Evolutionary conservation across 2,113 vertebrate genomes (phyloP), one percentile per base, ranked within the genome.

Genomic region (Osmerus eperlanus): DNA sequence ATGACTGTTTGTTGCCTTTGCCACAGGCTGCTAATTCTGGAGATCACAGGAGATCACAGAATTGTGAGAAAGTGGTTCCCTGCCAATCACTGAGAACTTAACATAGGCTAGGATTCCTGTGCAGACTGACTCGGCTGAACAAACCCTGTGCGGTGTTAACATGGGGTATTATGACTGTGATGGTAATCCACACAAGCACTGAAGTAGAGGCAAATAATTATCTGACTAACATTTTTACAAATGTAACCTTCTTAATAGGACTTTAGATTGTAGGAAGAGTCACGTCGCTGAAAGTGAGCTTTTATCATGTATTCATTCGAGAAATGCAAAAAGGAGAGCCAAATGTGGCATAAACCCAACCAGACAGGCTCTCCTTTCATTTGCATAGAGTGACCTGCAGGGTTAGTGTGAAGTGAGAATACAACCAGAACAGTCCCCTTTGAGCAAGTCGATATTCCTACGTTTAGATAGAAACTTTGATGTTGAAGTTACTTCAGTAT

Each of bases 301-400:
- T 91, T 88, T 87, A 85, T 87, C 88, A 84, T 90, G 74, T 87
- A 87, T 88, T 89, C 84, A 90, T 87, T 88, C 86, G 87, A 90
- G 90, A 90, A 90, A 90, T 90, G 88, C 78, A 88, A 85, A 89
- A 88, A 76, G 0, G 70, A 67, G 73, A 85, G 72, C 78, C 84
- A 84, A 77, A 88, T 78, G 68, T 67, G 65, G 77, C 82, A 82
- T 47, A 62, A 41, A 25, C 80, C 82, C 81, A 73, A 67, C 75
- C 85, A 83, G 61, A 82, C 72, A 78, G 81, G 76, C 81, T 76
- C 74, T 66, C 70, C 9, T 16, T 47, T 75, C 76, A 89, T 88
- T 90, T 90, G 87, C 83, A 90, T 87, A 79, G 83, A 90, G 82
- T 87, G 81, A 74, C 72, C 81, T 84, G 80, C 77, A 79, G 86